Percentiles rank a stretch among this genome's conserved stretches.
Conservation (phyloP, 2,797 vertebrate species). For the Crenichthys baileyi region DNA sequence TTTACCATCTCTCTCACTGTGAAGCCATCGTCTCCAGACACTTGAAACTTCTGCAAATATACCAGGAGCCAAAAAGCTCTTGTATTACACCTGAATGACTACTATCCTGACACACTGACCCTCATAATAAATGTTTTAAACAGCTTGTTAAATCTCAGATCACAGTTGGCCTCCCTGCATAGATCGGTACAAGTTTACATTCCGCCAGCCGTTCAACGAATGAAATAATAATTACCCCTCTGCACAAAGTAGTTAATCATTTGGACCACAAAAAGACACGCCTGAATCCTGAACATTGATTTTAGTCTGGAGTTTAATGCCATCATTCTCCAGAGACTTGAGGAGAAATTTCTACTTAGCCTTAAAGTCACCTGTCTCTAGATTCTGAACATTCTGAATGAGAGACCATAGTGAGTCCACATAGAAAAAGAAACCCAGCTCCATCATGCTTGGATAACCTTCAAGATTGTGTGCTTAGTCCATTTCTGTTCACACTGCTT, state of each 20-base stretch:
- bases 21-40: neutral
- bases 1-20: neutral
- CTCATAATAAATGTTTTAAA: neutral
- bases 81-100: neutral
- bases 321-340: neutral
- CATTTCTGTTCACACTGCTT: neutral
- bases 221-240: neutral
- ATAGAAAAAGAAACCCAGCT: neutral
- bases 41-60: neutral
- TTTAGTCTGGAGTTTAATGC: neutral
- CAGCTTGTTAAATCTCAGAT: neutral
- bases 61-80: neutral
- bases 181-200: neutral
- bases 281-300: neutral
- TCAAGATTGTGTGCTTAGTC: neutral
- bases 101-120: neutral
- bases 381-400: neutral
- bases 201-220: neutral
- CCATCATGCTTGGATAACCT: neutral
- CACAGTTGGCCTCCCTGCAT: neutral
- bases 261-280: neutral
- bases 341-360: neutral
- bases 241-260: neutral
- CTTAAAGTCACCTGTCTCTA: neutral
- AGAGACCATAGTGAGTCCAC: neutral